Conservation (phyloP, 1,140 invertebrate genomes). For the Notospermus geniculatus region DNA sequence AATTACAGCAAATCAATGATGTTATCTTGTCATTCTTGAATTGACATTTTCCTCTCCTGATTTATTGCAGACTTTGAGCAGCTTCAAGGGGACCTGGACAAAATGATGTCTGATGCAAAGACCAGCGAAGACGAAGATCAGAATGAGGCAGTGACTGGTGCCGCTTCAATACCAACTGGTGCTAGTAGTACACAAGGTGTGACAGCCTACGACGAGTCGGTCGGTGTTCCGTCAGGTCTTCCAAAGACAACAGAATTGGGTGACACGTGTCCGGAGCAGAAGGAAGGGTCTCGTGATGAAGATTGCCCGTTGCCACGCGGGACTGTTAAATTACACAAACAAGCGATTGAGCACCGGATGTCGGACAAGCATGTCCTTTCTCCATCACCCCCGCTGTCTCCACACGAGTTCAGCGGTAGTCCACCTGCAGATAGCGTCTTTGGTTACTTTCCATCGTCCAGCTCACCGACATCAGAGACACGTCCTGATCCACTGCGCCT, state of each 20-base stretch:
- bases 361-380: neutral
- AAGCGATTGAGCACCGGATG: constrained; percentile 5
- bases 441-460: neutral
- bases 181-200: no score
- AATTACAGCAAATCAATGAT: no score
- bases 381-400: no score
- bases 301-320: constrained; percentile 1
- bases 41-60: constrained; percentile 39
- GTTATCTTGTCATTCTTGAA: constrained; percentile 68
- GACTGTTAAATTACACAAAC: constrained; percentile 2
- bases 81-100: neutral
- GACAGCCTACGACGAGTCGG: neutral
- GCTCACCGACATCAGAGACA: neutral
- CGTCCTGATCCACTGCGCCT: no score
- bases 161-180: no score
- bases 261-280: neutral
- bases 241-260: no score
- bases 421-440: neutral
- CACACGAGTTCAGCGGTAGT: neutral
- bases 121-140: no score
- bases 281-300: neutral
- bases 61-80: constrained; percentile 2
- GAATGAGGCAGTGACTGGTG: no score
- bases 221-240: neutral
- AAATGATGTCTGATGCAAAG: neutral